These are phyloP conservation scores for Oscheius myriophilus DNA, from an alignment of 2,888 invertebrate genomes.

Conservation along the genomic window DNA sequence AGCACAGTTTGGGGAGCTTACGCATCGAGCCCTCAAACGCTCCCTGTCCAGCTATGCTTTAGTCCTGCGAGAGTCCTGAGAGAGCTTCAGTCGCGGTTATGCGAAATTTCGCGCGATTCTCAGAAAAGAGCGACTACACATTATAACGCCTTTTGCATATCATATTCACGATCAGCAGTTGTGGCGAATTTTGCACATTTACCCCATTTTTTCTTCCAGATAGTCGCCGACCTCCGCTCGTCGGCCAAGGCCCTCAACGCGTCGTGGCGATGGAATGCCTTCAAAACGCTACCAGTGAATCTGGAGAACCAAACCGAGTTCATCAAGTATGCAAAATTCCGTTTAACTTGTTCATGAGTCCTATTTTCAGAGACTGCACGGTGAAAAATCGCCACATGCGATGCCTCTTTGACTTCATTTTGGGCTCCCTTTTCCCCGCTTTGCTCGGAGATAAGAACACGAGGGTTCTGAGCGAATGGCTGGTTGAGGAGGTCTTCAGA, in stretches of 20 bases:
- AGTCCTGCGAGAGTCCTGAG: too few species aligned
- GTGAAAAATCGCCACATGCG: neutral
- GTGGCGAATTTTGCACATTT: too few species aligned
- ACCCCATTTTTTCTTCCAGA: too few species aligned
- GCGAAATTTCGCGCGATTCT: too few species aligned
- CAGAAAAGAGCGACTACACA: too few species aligned
- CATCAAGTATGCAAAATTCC: constrained; percentile 5
- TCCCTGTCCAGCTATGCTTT: too few species aligned
- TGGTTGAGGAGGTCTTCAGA: neutral
- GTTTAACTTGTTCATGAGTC: neutral
- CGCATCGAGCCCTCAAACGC: too few species aligned
- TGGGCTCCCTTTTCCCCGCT: neutral
- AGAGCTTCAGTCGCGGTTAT: too few species aligned
- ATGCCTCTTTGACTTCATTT: neutral
- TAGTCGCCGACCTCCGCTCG: neutral
- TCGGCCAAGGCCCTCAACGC: constrained; percentile 12
- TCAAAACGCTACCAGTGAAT: constrained; percentile 14
- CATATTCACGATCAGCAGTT: too few species aligned
- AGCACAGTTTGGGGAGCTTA: too few species aligned
- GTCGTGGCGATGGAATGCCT: constrained; percentile 25
- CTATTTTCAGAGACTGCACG: constrained; percentile 14
- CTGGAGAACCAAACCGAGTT: constrained; percentile 6
- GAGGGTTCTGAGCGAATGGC: constrained; percentile 4
- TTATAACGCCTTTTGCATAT: too few species aligned
- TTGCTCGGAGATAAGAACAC: constrained; percentile 17